A percentile compares a stretch with the other conserved stretches of the same genome.
Conservation (phyloP, 1,140 invertebrate genomes). For the Hirudo medicinalis region DNA sequence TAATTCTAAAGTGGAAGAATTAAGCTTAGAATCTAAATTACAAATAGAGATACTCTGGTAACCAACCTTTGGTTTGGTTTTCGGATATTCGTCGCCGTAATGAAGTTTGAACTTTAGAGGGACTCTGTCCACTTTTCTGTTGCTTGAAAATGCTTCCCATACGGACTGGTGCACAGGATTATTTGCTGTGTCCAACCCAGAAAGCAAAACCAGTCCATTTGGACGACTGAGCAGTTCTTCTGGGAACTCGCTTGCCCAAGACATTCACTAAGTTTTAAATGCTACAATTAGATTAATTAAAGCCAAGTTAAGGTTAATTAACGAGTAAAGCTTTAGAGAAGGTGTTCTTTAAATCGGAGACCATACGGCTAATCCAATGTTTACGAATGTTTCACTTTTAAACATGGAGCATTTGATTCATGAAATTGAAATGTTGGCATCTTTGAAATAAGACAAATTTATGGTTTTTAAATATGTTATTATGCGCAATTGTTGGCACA, state of each 20-base stretch:
- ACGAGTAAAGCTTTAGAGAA: too few species aligned
- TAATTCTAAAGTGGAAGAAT: background rate
- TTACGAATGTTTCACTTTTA: too few species aligned
- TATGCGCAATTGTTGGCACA: too few species aligned
- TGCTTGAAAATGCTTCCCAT: constrained; percentile 79
- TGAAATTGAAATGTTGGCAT: too few species aligned
- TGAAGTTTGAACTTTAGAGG: constrained; percentile 70
- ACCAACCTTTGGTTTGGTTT: constrained; percentile 66
- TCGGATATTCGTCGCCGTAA: constrained; percentile 61
- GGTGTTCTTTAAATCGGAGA: too few species aligned
- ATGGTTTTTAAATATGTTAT: too few species aligned
- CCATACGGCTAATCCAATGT: too few species aligned
- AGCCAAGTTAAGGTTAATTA: too few species aligned
- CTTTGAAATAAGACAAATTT: too few species aligned
- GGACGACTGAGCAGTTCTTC: constrained; percentile 57
- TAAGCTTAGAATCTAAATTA: background rate
- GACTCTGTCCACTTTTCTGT: constrained; percentile 62
- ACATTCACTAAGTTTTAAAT: constrained; percentile 27
- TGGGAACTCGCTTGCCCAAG: constrained; percentile 42
- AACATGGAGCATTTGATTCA: too few species aligned
- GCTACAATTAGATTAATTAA: too few species aligned
- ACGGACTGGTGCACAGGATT: constrained; percentile 75
- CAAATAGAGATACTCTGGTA: constrained; percentile 6
- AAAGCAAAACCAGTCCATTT: constrained; percentile 65
- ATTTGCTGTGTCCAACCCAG: constrained; percentile 66